These are phyloP conservation scores for Hydrolagus affinis DNA, from an alignment of 2,113 vertebrate species.

Conservation along the genomic window DNA sequence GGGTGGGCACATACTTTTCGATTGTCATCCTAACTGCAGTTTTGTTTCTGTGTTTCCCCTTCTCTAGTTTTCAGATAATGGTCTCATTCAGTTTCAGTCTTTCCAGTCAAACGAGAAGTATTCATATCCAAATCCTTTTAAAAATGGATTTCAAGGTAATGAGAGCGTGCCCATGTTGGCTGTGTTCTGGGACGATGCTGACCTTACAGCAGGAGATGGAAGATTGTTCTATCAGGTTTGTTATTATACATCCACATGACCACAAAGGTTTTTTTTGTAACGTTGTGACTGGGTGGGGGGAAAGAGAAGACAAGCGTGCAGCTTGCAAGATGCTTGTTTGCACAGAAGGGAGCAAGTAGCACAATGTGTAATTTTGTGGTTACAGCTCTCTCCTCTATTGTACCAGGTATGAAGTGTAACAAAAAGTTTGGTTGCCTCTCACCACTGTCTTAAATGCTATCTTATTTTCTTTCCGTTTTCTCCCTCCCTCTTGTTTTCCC, in stretches of 20 bases:
- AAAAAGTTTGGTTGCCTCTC: no score
- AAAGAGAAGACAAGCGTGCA: neutral
- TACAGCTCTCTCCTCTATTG: no score
- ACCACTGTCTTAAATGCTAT: no score
- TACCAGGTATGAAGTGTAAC: neutral
- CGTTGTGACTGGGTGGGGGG: no score
- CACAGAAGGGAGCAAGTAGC: neutral
- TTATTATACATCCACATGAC: neutral
- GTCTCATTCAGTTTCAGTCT: slow-evolving; percentile 61
- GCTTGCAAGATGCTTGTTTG: neutral
- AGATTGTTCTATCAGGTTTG: slow-evolving; percentile 56
- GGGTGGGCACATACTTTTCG: no score
- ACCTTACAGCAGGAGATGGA: slow-evolving; percentile 56
- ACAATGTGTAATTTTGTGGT: neutral
- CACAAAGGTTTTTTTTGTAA: neutral
- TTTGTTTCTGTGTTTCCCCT: slow-evolving; percentile 23
- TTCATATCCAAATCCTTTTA: slow-evolving; percentile 52
- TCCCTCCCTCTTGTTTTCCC: neutral
- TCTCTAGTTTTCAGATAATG: slow-evolving; percentile 66
- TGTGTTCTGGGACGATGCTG: slow-evolving; percentile 66
- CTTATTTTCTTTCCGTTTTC: neutral
- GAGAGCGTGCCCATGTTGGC: slow-evolving; percentile 54
- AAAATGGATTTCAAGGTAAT: slow-evolving; percentile 50
- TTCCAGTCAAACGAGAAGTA: slow-evolving; percentile 54
- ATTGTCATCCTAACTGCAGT: neutral